Evolutionary conservation across 53 echinoderm and acorn worm genomes (phyloP).

Genomic region (Holothuria scabra): DNA sequence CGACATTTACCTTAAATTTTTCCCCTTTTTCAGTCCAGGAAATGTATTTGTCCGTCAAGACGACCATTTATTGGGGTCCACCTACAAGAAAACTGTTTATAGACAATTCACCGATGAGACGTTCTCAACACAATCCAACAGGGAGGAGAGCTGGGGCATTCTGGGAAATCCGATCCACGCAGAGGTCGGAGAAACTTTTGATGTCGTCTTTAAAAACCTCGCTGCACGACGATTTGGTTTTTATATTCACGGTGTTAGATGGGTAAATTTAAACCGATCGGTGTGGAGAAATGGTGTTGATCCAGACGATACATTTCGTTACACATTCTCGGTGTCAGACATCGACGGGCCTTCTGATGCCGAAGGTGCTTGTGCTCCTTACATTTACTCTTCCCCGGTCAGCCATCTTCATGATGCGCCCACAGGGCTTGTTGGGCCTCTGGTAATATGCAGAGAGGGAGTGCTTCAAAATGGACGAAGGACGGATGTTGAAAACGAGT

Average conservation of each 20-base stretch:
- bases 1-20: neutral
- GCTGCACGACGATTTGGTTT: conserved; percentile 66
- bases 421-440: conserved; percentile 81
- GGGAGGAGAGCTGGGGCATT: conserved; percentile 70
- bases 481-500: conserved; percentile 75
- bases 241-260: conserved; percentile 69
- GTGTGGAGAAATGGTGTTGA: neutral
- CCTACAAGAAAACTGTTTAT: conserved; percentile 84
- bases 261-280: conserved; percentile 39
- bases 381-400: conserved; percentile 75
- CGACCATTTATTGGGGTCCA: conserved; percentile 65
- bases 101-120: conserved; percentile 66
- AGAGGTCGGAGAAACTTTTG: conserved; percentile 78
- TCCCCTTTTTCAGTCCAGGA: conserved; percentile 59
- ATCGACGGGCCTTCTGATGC: conserved; percentile 65
- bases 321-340: conserved; percentile 68
- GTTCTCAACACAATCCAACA: conserved; percentile 48
- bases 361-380: conserved; percentile 70
- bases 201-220: conserved; percentile 75
- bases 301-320: conserved; percentile 26
- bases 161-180: conserved; percentile 73
- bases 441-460: conserved; percentile 72
- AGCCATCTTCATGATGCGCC: conserved; percentile 65
- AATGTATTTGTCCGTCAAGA: conserved; percentile 70
- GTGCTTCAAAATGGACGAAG: conserved; percentile 59